Evolutionary conservation across 1,140 invertebrate genomes (phyloP), one percentile per base, ranked within the genome.

Genomic region (Protaetia brevitarsis): DNA sequence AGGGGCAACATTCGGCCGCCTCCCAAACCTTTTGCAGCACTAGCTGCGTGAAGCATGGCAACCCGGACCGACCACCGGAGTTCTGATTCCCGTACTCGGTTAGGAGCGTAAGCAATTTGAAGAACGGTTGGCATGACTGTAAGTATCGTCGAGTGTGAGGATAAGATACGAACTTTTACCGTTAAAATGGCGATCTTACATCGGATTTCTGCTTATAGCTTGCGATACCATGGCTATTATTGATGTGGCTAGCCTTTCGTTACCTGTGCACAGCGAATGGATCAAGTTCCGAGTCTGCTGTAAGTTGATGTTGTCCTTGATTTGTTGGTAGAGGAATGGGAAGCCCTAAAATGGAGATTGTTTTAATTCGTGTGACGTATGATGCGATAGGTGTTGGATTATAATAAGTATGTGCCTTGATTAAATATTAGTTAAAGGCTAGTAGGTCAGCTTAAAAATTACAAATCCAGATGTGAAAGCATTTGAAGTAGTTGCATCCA

Each of bases 261-360:
- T 95, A 85, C 91, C 95, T 23, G 93, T 87, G 71, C 92, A 94
- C 16, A 97, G 82, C 21, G 93, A 94, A 77, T 94, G 94, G 66
- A 97, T 95, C 27, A 97, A 82, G 78, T 95, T 94, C 68, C 92
- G 87, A 2, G 94, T 96, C 79, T 96, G 94, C 73, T 94, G 88
- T 29, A 95, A 81, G 81, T 96, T 97, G 63, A 97, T 91, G 70
- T 89, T 90, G 78, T 97, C 95, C 70, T 93, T 89, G 56, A 95
- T 95, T 84, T 97, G 94, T 79, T 96, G 94, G 78, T 94, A 93
- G 19, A 97, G 80, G 79, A 97, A 97, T 29, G 93, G 92, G 79
- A 95, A 96, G 7, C 92, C 92, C 88, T 92, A 78, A 19, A 79
- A 76, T 59, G 7, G 31, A 7, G n/a, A 7, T 34, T 7, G 31